Evolutionary conservation across 2,797 vertebrate genomes (phyloP).

Genomic region (Lagocephalus sceleratus): DNA sequence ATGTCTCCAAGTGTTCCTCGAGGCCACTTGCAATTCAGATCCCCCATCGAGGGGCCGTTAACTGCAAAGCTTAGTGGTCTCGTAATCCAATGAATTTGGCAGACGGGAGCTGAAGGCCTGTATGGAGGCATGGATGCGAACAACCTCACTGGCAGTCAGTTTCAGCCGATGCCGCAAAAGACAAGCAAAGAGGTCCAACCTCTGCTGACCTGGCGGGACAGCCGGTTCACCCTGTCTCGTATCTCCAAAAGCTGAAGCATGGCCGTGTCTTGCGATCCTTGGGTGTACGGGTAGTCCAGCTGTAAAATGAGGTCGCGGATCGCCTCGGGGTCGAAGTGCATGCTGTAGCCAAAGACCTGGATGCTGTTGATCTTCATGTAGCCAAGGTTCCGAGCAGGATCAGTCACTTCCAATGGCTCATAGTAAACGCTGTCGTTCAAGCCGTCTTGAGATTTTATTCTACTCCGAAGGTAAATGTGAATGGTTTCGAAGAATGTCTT

Average conservation of each 20-base stretch:
- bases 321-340: slow-evolving; percentile 96
- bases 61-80: slow-evolving; percentile 97
- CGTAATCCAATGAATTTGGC: slow-evolving; percentile 92
- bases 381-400: slow-evolving; percentile 89
- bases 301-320: slow-evolving; percentile 95
- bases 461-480: slow-evolving; percentile 93
- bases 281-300: slow-evolving; percentile 95
- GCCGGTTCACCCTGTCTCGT: slow-evolving; percentile 91
- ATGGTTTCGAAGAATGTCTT: slow-evolving; percentile 98
- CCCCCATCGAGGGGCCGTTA: slow-evolving; percentile 75
- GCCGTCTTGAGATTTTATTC: slow-evolving; percentile 83
- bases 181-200: slow-evolving; percentile 92
- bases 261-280: slow-evolving; percentile 94
- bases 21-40: slow-evolving; percentile 15
- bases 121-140: slow-evolving; percentile 89
- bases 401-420: slow-evolving; percentile 88
- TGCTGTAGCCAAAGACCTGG: slow-evolving; percentile 97
- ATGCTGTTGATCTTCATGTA: slow-evolving; percentile 99
- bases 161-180: slow-evolving; percentile 94
- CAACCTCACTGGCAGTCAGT: slow-evolving; percentile 91
- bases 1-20: slow-evolving; percentile 25
- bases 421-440: slow-evolving; percentile 89
- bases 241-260: slow-evolving; percentile 93
- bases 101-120: slow-evolving; percentile 91
- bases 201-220: slow-evolving; percentile 91